These are phyloP conservation scores for Morpho helenor DNA, from an alignment of 2,888 invertebrate species.

Conservation along the genomic window DNA sequence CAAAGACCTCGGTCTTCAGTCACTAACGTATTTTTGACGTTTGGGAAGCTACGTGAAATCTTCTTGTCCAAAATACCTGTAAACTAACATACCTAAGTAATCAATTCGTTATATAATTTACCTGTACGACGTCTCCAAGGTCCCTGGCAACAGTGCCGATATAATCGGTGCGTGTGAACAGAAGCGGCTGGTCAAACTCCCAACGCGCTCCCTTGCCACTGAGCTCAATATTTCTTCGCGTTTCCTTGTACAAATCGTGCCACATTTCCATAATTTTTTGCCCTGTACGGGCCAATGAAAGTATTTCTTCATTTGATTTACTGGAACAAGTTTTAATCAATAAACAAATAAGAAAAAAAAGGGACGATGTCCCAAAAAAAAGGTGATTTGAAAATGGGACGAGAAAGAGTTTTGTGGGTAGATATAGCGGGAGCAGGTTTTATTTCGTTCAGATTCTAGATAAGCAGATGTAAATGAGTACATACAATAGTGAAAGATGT, in stretches of 20 bases:
- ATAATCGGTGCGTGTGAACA: slow-evolving; percentile 93
- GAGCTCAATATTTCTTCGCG: slow-evolving; percentile 89
- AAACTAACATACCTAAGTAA: too few species aligned
- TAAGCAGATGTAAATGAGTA: too few species aligned
- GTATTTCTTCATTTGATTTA: slow-evolving; percentile 73
- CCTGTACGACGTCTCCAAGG: slow-evolving; percentile 87
- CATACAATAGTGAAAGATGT: too few species aligned
- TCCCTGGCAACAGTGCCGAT: slow-evolving; percentile 89
- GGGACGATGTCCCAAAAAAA: too few species aligned
- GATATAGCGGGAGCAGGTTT: too few species aligned
- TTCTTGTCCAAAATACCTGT: too few species aligned
- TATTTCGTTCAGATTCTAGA: too few species aligned
- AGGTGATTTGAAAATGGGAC: too few species aligned
- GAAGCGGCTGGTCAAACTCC: slow-evolving; percentile 92
- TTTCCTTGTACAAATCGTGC: slow-evolving; percentile 87
- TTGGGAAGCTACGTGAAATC: background rate
- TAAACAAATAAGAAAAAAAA: too few species aligned
- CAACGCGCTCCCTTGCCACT: slow-evolving; percentile 92
- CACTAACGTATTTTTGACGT: too few species aligned
- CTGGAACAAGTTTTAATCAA: slow-evolving; percentile 40
- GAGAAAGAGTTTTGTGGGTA: too few species aligned
- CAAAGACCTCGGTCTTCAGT: too few species aligned
- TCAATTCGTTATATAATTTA: slow-evolving; percentile 39
- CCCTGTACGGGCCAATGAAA: slow-evolving; percentile 77
- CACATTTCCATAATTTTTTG: slow-evolving; percentile 85